Percentiles rank a stretch among this genome's conserved stretches.
Evolutionary conservation across 2,888 invertebrate genomes (phyloP).

Genomic region (Gymnosoma rotundatum): DNA sequence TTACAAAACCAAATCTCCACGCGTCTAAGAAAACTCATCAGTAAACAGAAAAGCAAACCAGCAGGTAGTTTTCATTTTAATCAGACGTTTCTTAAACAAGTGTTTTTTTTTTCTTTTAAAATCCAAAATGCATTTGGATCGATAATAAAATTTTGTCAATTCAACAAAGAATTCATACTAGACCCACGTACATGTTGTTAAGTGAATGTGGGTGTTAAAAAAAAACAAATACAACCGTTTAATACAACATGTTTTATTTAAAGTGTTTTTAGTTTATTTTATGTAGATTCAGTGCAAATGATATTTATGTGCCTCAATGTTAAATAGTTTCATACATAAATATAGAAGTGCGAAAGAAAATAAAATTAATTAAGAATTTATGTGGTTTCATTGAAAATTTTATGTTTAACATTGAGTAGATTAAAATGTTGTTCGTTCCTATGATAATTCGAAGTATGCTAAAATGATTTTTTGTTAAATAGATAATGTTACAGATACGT

Average conservation of each 20-base stretch:
- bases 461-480: not conserved
- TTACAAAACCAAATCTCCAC: slow-evolving; percentile 14
- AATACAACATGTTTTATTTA: not conserved
- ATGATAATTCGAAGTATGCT: not conserved
- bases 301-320: slow-evolving; percentile 21
- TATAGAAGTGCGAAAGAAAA: not conserved
- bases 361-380: slow-evolving; percentile 37
- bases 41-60: not conserved
- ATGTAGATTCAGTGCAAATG: not conserved
- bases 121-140: slow-evolving; percentile 36
- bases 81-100: not conserved
- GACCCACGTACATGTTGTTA: not conserved
- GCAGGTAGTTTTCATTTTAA: not conserved
- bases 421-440: not conserved
- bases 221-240: not conserved
- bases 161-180: not conserved
- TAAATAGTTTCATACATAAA: not conserved
- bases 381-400: slow-evolving; percentile 59
- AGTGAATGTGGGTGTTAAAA: slow-evolving; percentile 21
- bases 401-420: slow-evolving; percentile 36
- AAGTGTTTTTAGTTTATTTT: too few species aligned
- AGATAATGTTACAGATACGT: too few species aligned
- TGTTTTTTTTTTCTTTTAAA: slow-evolving; percentile 13
- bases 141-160: slow-evolving; percentile 4
- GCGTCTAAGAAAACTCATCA: slow-evolving; percentile 9